Conservation (phyloP, 2,888 invertebrate species). For the Athalia rosae region DNA sequence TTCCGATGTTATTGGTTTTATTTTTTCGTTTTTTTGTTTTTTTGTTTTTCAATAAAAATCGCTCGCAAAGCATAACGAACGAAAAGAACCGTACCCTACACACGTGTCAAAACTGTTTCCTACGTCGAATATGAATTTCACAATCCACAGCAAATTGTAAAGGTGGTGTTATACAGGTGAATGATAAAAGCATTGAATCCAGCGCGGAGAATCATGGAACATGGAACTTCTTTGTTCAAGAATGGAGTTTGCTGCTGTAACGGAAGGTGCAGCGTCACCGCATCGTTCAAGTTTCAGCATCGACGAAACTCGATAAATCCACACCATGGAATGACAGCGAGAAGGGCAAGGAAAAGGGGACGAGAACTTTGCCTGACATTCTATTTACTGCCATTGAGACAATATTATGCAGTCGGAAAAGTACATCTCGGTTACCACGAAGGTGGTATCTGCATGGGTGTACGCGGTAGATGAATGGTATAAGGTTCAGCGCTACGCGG, state of each 20-base stretch:
- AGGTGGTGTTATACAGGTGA: no score
- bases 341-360: neutral
- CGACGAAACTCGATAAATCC: conserved; percentile 12
- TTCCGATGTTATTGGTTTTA: neutral
- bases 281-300: neutral
- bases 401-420: conserved; percentile 64
- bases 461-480: neutral
- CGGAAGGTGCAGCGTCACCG: neutral
- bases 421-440: conserved; percentile 14
- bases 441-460: neutral
- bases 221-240: neutral
- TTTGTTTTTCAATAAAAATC: conserved; percentile 26
- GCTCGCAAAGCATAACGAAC: neutral
- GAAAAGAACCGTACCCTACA: neutral
- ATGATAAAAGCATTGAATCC: neutral
- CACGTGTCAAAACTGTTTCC: neutral
- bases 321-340: neutral
- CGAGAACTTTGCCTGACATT: conserved; percentile 56
- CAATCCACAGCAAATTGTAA: no score
- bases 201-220: no score
- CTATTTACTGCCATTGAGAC: conserved; percentile 66
- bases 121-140: no score
- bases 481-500: neutral
- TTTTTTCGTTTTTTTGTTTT: no score
- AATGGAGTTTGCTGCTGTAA: neutral